Evolutionary conservation across 1,140 invertebrate species (phyloP), one percentile per base, ranked within the genome.

Genomic region (Lutraria rhynchaena): DNA sequence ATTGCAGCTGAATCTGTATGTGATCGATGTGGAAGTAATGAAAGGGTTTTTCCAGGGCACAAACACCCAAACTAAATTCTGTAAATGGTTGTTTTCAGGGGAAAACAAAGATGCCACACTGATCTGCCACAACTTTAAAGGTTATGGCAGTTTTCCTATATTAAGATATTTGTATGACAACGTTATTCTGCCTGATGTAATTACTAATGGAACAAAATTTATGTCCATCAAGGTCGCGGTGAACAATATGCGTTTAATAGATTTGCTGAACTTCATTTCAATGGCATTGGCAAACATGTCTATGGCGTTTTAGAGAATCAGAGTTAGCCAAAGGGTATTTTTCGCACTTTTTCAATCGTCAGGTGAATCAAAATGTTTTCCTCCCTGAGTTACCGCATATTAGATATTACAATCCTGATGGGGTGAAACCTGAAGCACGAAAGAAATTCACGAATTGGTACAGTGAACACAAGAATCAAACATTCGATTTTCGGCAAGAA

Each of bases 401-500:
- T 27, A 61, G 63, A 37, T 61, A 61, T 22, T 53, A 60, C n/a
- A 15, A 22, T 22, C 51, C 22, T 17, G 57, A 63, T 22, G 44
- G 41, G n/a, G 63, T 61, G 44, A 63, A 63, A 33, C 74, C 31
- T 27, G 29, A 61, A 63, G 49, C 0, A 58, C 61, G 44, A 71
- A n/a, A 27, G 41, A 60, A 31, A 44, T 1, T 35, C 33, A 35
- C 46, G 46, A 17, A 1, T 61, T 84, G 84, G 84, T 44, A 77
- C 17, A 37, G 57, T 35, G 41, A 49, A 5, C 60, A 69, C 37
- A 82, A 69, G 41, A 37, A 57, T 24, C 55, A 73, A 44, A 33
- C 69, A 13, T 83, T 85, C 44, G 70, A 83, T 46, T 81, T 83
- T 69, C 29, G 29, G 29, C 53, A 67, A 69, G 74, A 82, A 58